Conservation (phyloP, 92 coral and sea anemone genomes). For the Umimayanthus kanabou region DNA sequence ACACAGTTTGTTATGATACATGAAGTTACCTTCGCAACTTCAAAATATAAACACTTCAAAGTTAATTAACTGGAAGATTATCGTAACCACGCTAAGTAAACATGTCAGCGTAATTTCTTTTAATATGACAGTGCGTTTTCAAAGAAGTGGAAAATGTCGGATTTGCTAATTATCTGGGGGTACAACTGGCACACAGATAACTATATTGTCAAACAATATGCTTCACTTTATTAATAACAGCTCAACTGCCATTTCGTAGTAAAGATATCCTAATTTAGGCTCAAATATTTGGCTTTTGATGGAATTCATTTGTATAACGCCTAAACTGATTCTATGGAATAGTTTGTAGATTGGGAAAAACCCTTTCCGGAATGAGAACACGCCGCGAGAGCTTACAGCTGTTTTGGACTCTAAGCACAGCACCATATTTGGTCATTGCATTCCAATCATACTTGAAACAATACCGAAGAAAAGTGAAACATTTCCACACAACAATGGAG, state of each 20-base stretch:
- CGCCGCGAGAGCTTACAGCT: not conserved
- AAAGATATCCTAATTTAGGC: not conserved
- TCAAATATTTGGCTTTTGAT: not conserved
- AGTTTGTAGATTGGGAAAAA: not conserved
- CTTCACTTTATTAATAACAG: not conserved
- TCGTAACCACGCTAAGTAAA: too few species aligned
- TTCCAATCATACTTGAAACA: conserved; percentile 4
- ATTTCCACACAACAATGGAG: not conserved
- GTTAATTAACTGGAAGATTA: too few species aligned
- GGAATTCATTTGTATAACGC: not conserved
- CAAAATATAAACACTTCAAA: not conserved
- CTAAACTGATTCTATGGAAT: not conserved
- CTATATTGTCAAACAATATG: not conserved
- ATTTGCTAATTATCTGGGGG: too few species aligned
- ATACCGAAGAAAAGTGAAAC: not conserved
- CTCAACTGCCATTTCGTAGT: not conserved
- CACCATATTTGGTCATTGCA: not conserved
- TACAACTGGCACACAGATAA: too few species aligned
- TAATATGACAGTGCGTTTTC: too few species aligned
- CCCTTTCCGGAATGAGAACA: not conserved
- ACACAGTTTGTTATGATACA: too few species aligned
- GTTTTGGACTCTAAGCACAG: not conserved
- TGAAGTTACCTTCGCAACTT: not conserved
- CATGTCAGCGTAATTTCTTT: too few species aligned
- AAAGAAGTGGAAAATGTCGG: too few species aligned